A percentile compares a stretch with the other conserved stretches of the same genome.
phyloP scores from a whole-genome alignment of 2,888 invertebrate species.

The Drosophila antonietae region DNA sequence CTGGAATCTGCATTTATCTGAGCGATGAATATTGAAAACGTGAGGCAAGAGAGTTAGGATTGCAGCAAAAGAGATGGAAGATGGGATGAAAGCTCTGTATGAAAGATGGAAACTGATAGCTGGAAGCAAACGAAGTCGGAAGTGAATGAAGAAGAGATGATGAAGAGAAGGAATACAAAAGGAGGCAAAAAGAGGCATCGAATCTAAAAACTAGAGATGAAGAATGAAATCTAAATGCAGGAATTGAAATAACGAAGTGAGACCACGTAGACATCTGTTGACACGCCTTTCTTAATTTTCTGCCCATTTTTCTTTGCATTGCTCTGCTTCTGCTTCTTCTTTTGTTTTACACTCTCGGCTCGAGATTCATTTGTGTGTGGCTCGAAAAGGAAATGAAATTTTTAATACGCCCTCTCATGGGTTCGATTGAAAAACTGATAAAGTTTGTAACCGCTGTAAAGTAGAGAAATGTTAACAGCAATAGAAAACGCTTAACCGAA shows the following conservation, averaged over 20 bases:
- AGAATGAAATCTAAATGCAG: not conserved
- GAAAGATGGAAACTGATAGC: not conserved
- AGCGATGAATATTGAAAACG: not conserved
- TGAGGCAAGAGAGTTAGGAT: not conserved
- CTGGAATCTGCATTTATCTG: not conserved
- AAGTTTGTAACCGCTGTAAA: constrained; percentile 10
- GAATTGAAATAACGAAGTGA: not conserved
- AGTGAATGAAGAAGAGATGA: not conserved
- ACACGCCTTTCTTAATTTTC: constrained; percentile 63
- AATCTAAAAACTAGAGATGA: no score
- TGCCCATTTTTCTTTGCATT: constrained; percentile 51
- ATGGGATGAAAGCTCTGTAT: no score
- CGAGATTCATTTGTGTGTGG: not conserved
- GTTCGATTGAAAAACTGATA: not conserved
- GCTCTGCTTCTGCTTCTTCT: not conserved
- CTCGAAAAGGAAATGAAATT: constrained; percentile 45
- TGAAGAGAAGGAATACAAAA: not conserved
- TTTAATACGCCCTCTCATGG: constrained; percentile 1
- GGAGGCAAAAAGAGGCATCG: no score
- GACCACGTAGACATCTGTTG: not conserved
- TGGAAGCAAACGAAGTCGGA: not conserved
- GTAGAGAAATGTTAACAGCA: not conserved
- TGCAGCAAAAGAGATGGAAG: not conserved
- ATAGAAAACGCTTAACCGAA: not conserved
- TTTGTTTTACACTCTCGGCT: not conserved